Conservation (phyloP, 1,140 invertebrate species). For the Armadillidium nasatum region DNA sequence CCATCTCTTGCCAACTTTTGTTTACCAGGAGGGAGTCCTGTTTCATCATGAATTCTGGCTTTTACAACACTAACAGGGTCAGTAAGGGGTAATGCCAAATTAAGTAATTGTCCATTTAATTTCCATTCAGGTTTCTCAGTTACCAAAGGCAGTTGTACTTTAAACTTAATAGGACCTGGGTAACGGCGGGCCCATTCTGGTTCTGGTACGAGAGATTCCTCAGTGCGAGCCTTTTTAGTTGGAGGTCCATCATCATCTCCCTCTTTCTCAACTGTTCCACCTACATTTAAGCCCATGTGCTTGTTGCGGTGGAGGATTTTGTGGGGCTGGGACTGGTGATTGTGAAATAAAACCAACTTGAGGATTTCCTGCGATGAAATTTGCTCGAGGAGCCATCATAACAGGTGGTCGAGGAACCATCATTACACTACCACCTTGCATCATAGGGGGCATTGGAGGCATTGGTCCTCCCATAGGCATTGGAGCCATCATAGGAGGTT, state of each 20-base stretch:
- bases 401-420: constrained; percentile 44
- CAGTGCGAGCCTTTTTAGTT: constrained; percentile 80
- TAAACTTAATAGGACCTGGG: constrained; percentile 63
- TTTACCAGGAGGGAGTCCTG: constrained; percentile 92
- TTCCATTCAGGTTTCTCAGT: constrained; percentile 93
- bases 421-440: constrained; percentile 39
- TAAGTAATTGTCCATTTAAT: constrained; percentile 84
- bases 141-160: constrained; percentile 69
- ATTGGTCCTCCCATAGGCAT: constrained; percentile 41
- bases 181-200: constrained; percentile 69
- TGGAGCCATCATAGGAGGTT: constrained; percentile 44
- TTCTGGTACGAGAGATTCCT: constrained; percentile 88
- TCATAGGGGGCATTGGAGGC: constrained; percentile 44
- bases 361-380: constrained; percentile 37
- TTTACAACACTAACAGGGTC: constrained; percentile 83
- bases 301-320: constrained; percentile 21
- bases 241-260: constrained; percentile 72
- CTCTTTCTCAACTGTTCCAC: constrained; percentile 21
- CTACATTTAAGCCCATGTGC: constrained; percentile 19
- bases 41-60: constrained; percentile 78
- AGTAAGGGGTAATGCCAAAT: constrained; percentile 69
- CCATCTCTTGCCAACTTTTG: constrained; percentile 94
- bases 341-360: constrained; percentile 37
- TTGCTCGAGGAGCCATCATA: constrained; percentile 42
- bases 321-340: constrained; percentile 33